A percentile compares a stretch with the other conserved stretches of the same genome.
Evolutionary conservation across 2,888 invertebrate genomes (phyloP).

Genomic region (Melangyna quadrimaculata): DNA sequence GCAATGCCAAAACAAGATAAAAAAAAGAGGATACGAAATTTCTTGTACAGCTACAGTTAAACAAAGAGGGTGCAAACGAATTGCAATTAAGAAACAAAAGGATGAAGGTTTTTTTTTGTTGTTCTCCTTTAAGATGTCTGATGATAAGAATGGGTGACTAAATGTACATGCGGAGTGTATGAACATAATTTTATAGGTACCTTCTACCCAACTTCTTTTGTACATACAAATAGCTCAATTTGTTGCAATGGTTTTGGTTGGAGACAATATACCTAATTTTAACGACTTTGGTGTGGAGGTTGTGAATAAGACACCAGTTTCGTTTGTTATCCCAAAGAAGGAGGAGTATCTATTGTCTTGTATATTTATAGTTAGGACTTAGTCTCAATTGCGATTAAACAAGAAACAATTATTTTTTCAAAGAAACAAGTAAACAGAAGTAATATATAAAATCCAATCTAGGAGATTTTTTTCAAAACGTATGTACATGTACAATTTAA

Average conservation of each 20-base stretch:
- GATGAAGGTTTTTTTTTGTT: slow-evolving; percentile 2
- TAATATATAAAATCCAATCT: neutral
- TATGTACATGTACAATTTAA: no score
- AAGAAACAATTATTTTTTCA: neutral
- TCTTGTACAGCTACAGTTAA: neutral
- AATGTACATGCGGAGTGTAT: neutral
- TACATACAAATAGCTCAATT: slow-evolving; percentile 13
- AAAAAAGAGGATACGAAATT: slow-evolving; percentile 21
- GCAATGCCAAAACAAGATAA: neutral
- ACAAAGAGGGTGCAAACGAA: slow-evolving; percentile 48
- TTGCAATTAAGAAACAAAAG: slow-evolving; percentile 57
- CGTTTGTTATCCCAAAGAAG: neutral
- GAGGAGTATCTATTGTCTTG: neutral
- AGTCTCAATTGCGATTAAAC: neutral
- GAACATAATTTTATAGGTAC: slow-evolving; percentile 27
- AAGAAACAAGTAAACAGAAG: neutral
- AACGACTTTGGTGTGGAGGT: slow-evolving; percentile 7
- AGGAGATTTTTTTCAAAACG: neutral
- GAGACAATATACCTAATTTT: neutral
- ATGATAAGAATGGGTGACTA: slow-evolving; percentile 14
- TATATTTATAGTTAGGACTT: neutral
- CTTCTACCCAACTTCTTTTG: neutral
- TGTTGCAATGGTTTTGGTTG: neutral
- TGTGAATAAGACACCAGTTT: neutral
- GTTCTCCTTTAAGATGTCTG: slow-evolving; percentile 27